phyloP scores from a whole-genome alignment of 2,888 invertebrate species.

The Choristoneura rosaceana region DNA sequence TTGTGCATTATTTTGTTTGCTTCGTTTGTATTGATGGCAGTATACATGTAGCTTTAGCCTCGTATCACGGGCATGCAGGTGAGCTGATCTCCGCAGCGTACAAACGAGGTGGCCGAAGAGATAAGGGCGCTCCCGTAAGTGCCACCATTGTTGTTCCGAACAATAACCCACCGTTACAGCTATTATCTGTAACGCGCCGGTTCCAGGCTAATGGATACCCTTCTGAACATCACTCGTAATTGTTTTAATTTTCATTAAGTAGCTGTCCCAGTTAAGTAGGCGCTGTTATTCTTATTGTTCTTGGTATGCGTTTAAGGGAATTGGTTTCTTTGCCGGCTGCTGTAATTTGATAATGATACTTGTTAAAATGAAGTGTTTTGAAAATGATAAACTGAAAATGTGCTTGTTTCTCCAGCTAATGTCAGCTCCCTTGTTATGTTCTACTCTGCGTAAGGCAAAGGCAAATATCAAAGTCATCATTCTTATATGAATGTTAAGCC shows the following conservation, averaged over 20 bases:
- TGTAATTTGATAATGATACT: not conserved
- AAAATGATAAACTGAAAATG: not conserved
- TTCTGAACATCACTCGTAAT: constrained; percentile 67
- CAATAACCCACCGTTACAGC: constrained; percentile 70
- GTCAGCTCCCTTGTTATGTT: not conserved
- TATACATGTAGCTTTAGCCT: not conserved
- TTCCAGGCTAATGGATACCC: constrained; percentile 70
- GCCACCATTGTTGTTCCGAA: constrained; percentile 70
- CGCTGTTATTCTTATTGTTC: constrained; percentile 34
- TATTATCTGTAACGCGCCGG: constrained; percentile 68
- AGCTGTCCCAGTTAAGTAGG: constrained; percentile 45
- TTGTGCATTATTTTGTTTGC: not conserved
- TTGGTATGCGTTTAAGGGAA: constrained; percentile 1
- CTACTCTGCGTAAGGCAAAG: too few relatives aligned
- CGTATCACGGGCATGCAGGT: constrained; percentile 66
- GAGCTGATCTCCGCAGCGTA: constrained; percentile 56
- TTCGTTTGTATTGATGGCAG: not conserved
- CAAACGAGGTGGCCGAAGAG: constrained; percentile 74
- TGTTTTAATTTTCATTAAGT: constrained; percentile 74
- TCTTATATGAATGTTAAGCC: too few relatives aligned
- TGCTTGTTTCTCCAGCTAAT: not conserved
- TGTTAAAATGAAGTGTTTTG: not conserved
- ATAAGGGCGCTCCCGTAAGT: constrained; percentile 72
- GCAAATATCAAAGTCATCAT: too few relatives aligned
- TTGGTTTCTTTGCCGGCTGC: not conserved